phyloP scores from a whole-genome alignment of 2,888 invertebrate genomes.

The Drepana falcataria region DNA sequence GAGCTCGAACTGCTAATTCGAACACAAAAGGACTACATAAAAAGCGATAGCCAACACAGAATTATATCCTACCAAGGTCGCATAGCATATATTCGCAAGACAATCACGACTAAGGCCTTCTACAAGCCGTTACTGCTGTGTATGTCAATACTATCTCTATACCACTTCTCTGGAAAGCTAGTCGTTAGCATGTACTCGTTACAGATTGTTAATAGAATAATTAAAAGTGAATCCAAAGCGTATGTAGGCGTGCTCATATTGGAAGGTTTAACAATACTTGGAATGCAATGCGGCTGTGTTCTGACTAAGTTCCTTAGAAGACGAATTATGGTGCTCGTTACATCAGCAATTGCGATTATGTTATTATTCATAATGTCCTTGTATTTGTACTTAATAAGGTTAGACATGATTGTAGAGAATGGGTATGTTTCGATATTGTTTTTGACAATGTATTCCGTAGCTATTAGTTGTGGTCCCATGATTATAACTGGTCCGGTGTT shows the following conservation, averaged over 20 bases:
- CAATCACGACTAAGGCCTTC: slow-evolving; percentile 18
- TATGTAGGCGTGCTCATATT: slow-evolving; percentile 31
- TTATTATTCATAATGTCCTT: slow-evolving; percentile 31
- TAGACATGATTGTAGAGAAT: slow-evolving; percentile 20
- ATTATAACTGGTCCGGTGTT: slow-evolving; percentile 22
- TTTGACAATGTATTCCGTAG: slow-evolving; percentile 26
- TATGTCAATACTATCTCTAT: slow-evolving; percentile 14
- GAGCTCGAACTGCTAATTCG: not conserved
- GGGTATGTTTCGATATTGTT: slow-evolving; percentile 22
- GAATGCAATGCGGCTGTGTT: slow-evolving; percentile 33
- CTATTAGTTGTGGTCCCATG: slow-evolving; percentile 29
- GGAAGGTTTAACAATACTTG: slow-evolving; percentile 29
- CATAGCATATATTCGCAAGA: slow-evolving; percentile 4
- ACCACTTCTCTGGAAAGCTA: slow-evolving; percentile 13
- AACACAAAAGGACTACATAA: slow-evolving; percentile 16
- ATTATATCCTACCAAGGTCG: not conserved
- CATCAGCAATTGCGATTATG: slow-evolving; percentile 21
- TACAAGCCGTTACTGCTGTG: slow-evolving; percentile 18
- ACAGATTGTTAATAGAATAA: slow-evolving; percentile 20
- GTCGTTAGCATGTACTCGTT: slow-evolving; percentile 11
- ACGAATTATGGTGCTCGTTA: slow-evolving; percentile 21
- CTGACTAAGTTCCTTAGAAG: slow-evolving; percentile 25
- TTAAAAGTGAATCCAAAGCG: slow-evolving; percentile 19
- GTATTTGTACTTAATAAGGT: slow-evolving; percentile 32
- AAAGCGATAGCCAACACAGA: slow-evolving; percentile 6